Evolutionary conservation across 2,888 invertebrate species (phyloP).

Genomic region (Agrochola lychnidis): DNA sequence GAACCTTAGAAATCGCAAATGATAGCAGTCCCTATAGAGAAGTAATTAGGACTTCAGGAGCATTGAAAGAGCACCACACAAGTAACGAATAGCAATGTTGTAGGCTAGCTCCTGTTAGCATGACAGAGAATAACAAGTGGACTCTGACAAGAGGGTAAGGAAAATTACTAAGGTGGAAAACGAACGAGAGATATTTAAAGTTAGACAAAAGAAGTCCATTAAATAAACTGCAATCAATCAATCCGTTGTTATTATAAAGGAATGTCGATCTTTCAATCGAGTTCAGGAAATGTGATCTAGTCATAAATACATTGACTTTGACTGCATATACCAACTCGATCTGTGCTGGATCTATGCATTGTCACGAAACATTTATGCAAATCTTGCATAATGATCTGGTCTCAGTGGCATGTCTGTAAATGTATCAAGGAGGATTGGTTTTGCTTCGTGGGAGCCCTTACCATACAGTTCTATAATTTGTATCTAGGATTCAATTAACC

Average conservation of each 20-base stretch:
- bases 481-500: background rate
- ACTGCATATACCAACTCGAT: constrained; percentile 8
- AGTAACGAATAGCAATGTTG: too few relatives aligned
- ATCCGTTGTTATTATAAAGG: background rate
- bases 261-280: constrained; percentile 16
- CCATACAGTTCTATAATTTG: background rate
- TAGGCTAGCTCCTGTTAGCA: background rate
- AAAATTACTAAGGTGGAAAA: background rate
- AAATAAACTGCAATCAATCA: background rate
- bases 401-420: constrained; percentile 60
- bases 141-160: background rate
- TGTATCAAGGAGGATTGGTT: constrained; percentile 77
- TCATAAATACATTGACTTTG: constrained; percentile 2
- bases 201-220: constrained; percentile 1
- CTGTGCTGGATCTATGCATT: constrained; percentile 9
- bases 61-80: too few relatives aligned
- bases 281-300: constrained; percentile 49
- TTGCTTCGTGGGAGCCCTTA: constrained; percentile 41
- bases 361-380: constrained; percentile 51
- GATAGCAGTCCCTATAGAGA: background rate
- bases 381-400: constrained; percentile 54
- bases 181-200: background rate
- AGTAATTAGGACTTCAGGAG: background rate
- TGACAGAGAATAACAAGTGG: too few relatives aligned
- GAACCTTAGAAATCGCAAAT: background rate